Evolutionary conservation across 1,140 invertebrate species (phyloP), one percentile per base, ranked within the genome.

Genomic region (Achroia grisella): DNA sequence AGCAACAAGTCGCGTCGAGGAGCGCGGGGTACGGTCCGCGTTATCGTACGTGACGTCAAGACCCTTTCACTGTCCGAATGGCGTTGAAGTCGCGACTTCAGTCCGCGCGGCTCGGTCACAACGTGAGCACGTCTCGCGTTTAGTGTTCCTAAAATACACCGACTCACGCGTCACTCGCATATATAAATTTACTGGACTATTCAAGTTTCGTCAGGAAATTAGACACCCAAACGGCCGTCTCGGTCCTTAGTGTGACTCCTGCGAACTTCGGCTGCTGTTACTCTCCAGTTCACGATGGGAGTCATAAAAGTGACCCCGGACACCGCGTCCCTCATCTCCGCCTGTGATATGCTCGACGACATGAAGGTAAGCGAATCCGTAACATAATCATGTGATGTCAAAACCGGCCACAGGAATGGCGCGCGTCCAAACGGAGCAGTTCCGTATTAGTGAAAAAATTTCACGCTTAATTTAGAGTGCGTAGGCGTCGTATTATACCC

Each of bases 101-200:
- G 80, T 84, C 77, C 72, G 71, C 72, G 77, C 76, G 80, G 75
- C 77, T 81, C 80, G 71, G 70, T 76, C 74, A 74, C 62, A 62
- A 76, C 76, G 80, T 70, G 72, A 74, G 76, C 15, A 67, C 68
- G 76, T 71, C 67, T 79, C 69, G 70, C 76, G 75, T 70, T 13
- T 45, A 44, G 69, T 77, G 73, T 65, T 68, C 69, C 67, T 67
- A 56, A 76, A 73, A 71, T 56, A 40, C 50, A 70, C 64, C 63
- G 54, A 61, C 46, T 48, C 53, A 65, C 76, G 72, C 71, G 72
- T 71, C 54, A 67, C 66, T 73, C 68, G 69, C 51, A 48, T 56
- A 3, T 3, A 23, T 23, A 23, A 23, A 3, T 23, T 44, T 37
- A 14, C 31, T 37, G 45, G 9, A 39, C 45, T 45, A 43, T 44